A percentile compares a stretch with the other conserved stretches of the same genome.
phyloP scores from a whole-genome alignment of 2,797 vertebrate genomes.

The Aselliscus stoliczkanus region DNA sequence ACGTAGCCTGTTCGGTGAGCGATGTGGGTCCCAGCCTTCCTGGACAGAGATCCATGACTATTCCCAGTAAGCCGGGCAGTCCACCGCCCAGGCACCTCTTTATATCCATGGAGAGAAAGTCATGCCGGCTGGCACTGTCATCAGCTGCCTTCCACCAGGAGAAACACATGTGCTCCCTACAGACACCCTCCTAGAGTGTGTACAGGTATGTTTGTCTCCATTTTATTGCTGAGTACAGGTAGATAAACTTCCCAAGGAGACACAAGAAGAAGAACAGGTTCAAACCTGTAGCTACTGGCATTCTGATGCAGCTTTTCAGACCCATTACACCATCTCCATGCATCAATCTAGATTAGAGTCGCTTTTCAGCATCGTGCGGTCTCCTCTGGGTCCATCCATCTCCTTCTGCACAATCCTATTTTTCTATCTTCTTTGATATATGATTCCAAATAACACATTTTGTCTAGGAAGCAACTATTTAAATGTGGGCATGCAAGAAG shows the following conservation, averaged over 20 bases:
- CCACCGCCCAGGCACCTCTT: background rate
- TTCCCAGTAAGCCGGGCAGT: no score
- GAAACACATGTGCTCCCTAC: background rate
- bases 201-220: background rate
- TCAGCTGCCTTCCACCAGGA: background rate
- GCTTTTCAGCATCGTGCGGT: background rate
- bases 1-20: background rate
- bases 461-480: background rate
- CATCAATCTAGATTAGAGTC: background rate
- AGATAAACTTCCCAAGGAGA: background rate
- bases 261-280: background rate
- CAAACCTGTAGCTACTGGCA: background rate
- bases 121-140: background rate
- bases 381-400: background rate
- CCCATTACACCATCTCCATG: background rate
- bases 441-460: background rate
- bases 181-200: background rate
- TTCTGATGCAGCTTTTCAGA: background rate
- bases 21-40: background rate
- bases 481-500: background rate
- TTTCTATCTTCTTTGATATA: background rate
- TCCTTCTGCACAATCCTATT: background rate
- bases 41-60: background rate
- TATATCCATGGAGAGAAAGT: background rate
- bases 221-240: background rate